Base-by-base conservation (phyloP, 2,888 invertebrate species). In the Spialia ferax region DNA sequence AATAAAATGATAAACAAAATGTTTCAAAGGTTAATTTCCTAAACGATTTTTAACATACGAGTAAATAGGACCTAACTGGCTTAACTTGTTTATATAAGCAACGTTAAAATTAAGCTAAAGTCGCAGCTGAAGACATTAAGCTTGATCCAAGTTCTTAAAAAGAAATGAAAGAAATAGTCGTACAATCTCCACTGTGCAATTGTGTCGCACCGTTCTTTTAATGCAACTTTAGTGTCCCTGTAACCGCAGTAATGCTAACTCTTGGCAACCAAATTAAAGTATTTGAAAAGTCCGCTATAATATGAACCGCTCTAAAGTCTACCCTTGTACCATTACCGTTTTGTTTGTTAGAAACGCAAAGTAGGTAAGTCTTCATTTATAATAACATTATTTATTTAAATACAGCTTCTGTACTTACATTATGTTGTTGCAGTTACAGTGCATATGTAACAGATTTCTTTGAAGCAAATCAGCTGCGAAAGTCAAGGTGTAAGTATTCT, bases 121-220 rank as follows among this genome's bases (percentile, higher is more conserved):
- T 52, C 23, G 35, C 29, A 57, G 52, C 50, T 52, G 52, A 56
- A 57, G 60, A 60, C 59, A 59, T 65, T 52, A 59, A 52, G 56
- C 59, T 59, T 59, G 59, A 65, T 65, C 59, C 65, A 18, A 8
- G 38, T 65, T 61, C 61, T 67, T 67, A 67, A 55, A 66, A 59
- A 59, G 65, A 52, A 65, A 57, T 65, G 50, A 65, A 57, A 59
- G 52, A 65, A 65, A 65, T 65, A 26, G 57, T 57, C n/a, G 59
- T 29, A 38, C 65, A 65, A 59, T 65, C 57, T 59, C 59, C 50
- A 35, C 64, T 52, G 50, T 65, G 59, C 65, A 65, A 65, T 65
- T 65, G 48, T 65, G 59, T 65, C 38, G 65, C 26, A 32, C 23
- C 54, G 64, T 64, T 56, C 64, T 32, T 32, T 32, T 32, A 32